A percentile compares a stretch with the other conserved stretches of the same genome.
phyloP scores from a whole-genome alignment of 2,888 invertebrate genomes.

The Melinaea menophilus region DNA sequence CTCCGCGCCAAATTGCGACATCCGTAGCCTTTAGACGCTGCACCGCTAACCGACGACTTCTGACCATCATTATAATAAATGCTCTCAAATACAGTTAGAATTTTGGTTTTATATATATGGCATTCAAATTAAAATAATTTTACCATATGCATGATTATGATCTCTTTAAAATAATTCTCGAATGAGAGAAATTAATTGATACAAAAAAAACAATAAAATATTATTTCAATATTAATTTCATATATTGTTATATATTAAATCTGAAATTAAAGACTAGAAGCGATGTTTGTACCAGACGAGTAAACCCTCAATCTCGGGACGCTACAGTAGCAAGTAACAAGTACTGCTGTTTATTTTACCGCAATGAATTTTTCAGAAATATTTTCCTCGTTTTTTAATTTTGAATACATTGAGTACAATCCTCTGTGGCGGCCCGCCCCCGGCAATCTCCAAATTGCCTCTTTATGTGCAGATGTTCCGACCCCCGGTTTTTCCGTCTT shows the following conservation, averaged over 20 bases:
- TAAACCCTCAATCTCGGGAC: slow-evolving; percentile 29
- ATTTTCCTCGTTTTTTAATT: slow-evolving; percentile 72
- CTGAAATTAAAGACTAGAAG: no score
- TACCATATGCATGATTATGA: no score
- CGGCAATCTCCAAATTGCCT: slow-evolving; percentile 78
- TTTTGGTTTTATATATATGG: background rate
- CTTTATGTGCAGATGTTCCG: slow-evolving; percentile 78
- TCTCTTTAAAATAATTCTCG: no score
- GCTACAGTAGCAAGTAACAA: slow-evolving; percentile 51
- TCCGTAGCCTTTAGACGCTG: slow-evolving; percentile 48
- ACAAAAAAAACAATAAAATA: no score
- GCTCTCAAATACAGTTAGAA: slow-evolving; percentile 6
- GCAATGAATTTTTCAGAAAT: slow-evolving; percentile 72
- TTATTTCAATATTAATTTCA: no score
- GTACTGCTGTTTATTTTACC: slow-evolving; percentile 72
- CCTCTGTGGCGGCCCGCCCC: slow-evolving; percentile 71
- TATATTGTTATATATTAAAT: no score
- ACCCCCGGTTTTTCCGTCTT: slow-evolving; percentile 76
- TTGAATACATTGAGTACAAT: slow-evolving; percentile 76
- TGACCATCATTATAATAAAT: slow-evolving; percentile 31
- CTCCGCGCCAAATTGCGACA: slow-evolving; percentile 67
- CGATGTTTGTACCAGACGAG: slow-evolving; percentile 5
- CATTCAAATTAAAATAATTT: background rate
- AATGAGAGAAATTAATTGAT: no score
- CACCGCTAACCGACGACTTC: slow-evolving; percentile 32